These are phyloP conservation scores for Tadarida brasiliensis DNA, from an alignment of 2,797 vertebrate species.

Conservation along the genomic window DNA sequence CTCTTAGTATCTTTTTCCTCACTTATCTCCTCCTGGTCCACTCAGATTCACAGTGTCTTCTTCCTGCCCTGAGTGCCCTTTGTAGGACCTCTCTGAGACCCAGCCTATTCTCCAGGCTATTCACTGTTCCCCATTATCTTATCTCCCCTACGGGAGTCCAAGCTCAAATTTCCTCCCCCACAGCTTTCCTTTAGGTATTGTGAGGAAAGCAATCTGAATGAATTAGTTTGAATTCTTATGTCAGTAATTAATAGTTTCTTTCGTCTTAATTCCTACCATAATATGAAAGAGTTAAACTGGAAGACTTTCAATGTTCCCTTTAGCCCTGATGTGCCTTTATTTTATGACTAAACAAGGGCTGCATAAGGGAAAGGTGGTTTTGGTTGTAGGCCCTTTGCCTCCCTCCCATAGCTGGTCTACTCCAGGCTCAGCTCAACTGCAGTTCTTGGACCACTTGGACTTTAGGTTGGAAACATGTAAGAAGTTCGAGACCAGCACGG, in stretches of 20 bases:
- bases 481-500: not conserved
- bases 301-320: not conserved
- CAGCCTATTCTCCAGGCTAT: not conserved
- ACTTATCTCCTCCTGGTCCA: not conserved
- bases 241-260: not conserved
- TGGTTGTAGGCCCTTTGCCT: not conserved
- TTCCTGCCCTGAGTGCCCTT: not conserved
- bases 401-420: not conserved
- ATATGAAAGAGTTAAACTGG: not conserved
- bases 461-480: slow-evolving; percentile 6
- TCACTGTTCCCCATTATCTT: not conserved
- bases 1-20: not conserved
- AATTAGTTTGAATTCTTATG: not conserved
- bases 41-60: not conserved
- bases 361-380: not conserved
- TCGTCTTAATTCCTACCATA: not conserved
- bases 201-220: not conserved
- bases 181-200: not conserved
- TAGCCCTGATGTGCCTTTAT: not conserved
- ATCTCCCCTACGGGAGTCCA: not conserved
- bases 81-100: not conserved
- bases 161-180: not conserved
- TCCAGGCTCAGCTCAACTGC: not conserved
- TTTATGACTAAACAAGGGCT: not conserved
- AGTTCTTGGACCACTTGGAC: not conserved